These are phyloP conservation scores for Sebastes schlegelii DNA, from an alignment of 2,113 vertebrate genomes.

Conservation along the genomic window DNA sequence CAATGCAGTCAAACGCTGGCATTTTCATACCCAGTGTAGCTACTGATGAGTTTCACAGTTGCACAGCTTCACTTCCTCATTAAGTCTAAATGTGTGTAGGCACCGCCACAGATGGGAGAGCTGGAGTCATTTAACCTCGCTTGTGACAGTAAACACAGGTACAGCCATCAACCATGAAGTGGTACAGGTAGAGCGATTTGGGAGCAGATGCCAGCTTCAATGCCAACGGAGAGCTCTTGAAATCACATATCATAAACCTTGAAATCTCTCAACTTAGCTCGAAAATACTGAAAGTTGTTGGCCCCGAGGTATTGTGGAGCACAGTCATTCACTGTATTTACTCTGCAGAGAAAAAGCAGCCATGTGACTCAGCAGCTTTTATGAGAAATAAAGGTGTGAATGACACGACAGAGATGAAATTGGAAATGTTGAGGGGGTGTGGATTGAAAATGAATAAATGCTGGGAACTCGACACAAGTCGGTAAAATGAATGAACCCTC, in stretches of 20 bases:
- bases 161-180: constrained; percentile 35
- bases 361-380: constrained; percentile 54
- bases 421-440: constrained; percentile 22
- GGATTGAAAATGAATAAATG: constrained; percentile 32
- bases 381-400: constrained; percentile 44
- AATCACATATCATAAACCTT: constrained; percentile 40
- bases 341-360: constrained; percentile 10
- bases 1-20: constrained; percentile 45
- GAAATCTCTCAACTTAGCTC: not conserved
- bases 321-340: constrained; percentile 8
- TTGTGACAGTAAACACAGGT: constrained; percentile 57
- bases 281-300: not conserved
- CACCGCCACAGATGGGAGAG: constrained; percentile 37
- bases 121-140: constrained; percentile 43
- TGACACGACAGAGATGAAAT: constrained; percentile 28
- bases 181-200: constrained; percentile 19
- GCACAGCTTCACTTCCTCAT: constrained; percentile 56
- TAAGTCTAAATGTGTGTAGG: constrained; percentile 68
- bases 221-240: constrained; percentile 21
- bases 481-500: constrained; percentile 28
- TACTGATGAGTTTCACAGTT: constrained; percentile 59
- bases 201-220: constrained; percentile 51
- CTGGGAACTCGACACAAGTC: constrained; percentile 21
- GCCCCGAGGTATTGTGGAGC: constrained; percentile 15
- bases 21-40: constrained; percentile 51